Evolutionary conservation across 2,113 vertebrate species (phyloP).

Genomic region (Acanthisitta chloris): DNA sequence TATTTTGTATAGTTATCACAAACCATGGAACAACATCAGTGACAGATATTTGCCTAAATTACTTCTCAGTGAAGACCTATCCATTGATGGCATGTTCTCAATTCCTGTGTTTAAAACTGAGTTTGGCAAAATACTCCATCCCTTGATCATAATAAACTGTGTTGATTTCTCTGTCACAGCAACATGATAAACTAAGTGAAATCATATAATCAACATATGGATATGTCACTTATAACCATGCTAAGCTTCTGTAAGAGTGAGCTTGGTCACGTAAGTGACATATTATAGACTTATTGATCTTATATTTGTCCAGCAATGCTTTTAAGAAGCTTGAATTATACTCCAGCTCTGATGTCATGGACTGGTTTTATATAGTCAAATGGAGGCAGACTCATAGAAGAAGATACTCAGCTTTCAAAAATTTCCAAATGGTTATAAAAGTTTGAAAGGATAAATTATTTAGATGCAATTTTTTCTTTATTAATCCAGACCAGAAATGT

Average conservation of each 20-base stretch:
- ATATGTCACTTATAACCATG: not conserved
- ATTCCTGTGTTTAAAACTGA: not conserved
- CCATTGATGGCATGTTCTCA: fast-evolving
- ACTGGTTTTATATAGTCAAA: not conserved
- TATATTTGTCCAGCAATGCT: not conserved
- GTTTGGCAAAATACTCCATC: not conserved
- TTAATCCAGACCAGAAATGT: not conserved
- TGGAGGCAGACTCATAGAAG: not conserved
- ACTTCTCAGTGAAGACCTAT: not conserved
- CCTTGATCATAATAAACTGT: not conserved
- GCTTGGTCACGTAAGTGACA: not conserved
- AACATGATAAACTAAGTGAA: not conserved
- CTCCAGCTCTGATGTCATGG: not conserved
- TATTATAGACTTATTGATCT: not conserved
- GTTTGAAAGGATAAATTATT: not conserved
- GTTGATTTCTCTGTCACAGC: not conserved
- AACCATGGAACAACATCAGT: not conserved
- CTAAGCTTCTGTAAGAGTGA: not conserved
- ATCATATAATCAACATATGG: not conserved
- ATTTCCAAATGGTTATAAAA: not conserved
- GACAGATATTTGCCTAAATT: not conserved
- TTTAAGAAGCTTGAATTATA: not conserved
- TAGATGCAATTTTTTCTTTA: not conserved
- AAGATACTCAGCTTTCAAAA: not conserved
- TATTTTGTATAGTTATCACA: not conserved